Evolutionary conservation across 2,888 invertebrate species (phyloP).

Genomic region (Lithophane leautieri): DNA sequence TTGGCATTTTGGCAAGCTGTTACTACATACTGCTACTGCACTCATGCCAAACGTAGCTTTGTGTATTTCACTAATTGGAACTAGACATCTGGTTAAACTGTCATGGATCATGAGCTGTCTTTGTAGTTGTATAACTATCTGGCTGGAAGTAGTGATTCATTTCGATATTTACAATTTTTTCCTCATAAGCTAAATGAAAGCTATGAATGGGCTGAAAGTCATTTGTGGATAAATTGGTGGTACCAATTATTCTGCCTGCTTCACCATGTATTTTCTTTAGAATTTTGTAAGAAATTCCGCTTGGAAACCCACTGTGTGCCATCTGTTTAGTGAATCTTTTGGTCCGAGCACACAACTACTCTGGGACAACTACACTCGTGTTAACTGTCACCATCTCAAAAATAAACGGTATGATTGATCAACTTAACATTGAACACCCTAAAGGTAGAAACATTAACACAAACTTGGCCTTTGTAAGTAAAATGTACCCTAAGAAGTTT

Average conservation of each 20-base stretch:
- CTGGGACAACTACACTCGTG: background rate
- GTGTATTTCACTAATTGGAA: slow-evolving; percentile 47
- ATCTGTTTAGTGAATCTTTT: background rate
- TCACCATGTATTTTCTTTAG: slow-evolving; percentile 26
- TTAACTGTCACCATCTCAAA: background rate
- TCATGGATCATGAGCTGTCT: slow-evolving; percentile 18
- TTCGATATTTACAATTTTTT: background rate
- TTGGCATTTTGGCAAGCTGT: slow-evolving; percentile 53
- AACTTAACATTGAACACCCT: slow-evolving; percentile 11
- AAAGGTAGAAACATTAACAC: slow-evolving; percentile 27
- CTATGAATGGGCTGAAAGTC: slow-evolving; percentile 8
- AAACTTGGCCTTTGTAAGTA: slow-evolving; percentile 33
- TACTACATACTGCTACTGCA: slow-evolving; percentile 32
- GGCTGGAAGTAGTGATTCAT: background rate
- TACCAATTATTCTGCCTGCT: slow-evolving; percentile 11
- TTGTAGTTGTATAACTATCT: background rate
- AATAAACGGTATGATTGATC: background rate
- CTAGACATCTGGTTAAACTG: slow-evolving; percentile 46
- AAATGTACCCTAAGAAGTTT: slow-evolving; percentile 52
- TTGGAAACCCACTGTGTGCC: background rate
- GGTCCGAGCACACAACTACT: background rate
- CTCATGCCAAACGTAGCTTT: slow-evolving; percentile 46
- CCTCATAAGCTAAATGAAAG: background rate
- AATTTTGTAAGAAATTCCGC: background rate
- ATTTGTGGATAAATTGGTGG: slow-evolving; percentile 13